A percentile compares a stretch with the other conserved stretches of the same genome.
Evolutionary conservation across 2,888 invertebrate species (phyloP).

Genomic region (Chalcosyrphus nemorum): DNA sequence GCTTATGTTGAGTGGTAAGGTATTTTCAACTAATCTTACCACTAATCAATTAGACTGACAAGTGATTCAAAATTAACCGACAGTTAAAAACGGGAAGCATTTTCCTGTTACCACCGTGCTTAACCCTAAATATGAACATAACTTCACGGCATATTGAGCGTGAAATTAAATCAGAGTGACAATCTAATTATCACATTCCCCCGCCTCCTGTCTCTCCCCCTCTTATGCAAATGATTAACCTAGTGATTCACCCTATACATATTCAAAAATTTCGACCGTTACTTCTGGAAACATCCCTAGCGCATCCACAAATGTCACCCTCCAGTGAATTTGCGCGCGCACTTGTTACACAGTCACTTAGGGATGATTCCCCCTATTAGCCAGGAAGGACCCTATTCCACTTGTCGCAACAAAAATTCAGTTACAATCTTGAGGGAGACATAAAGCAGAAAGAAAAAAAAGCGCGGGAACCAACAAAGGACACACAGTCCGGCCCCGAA

Average conservation of each 20-base stretch:
- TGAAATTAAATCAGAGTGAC: conserved; percentile 69
- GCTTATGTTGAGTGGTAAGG: too few relatives aligned
- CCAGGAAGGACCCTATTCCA: conserved; percentile 46
- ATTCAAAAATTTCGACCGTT: conserved; percentile 51
- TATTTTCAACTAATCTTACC: too few relatives aligned
- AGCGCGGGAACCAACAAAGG: conserved; percentile 62
- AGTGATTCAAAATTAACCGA: too few relatives aligned
- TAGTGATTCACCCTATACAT: conserved; percentile 12
- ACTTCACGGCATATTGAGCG: conserved; percentile 44
- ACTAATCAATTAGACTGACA: too few relatives aligned
- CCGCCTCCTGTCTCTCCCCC: not conserved
- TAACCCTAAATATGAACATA: too few relatives aligned
- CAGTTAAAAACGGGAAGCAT: too few relatives aligned
- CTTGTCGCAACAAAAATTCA: conserved; percentile 58
- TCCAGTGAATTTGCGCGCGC: conserved; percentile 66
- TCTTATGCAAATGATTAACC: conserved; percentile 56
- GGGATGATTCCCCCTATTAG: conserved; percentile 35
- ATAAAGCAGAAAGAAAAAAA: conserved; percentile 32
- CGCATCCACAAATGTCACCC: conserved; percentile 41
- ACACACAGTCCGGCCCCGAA: conserved; percentile 49
- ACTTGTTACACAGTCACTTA: conserved; percentile 60
- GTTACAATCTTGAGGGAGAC: conserved; percentile 21
- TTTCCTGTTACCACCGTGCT: too few relatives aligned
- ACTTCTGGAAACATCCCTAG: conserved; percentile 62
- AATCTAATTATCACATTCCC: conserved; percentile 55